Conservation (phyloP, 2,113 vertebrate species). For the Piprites chloris region DNA sequence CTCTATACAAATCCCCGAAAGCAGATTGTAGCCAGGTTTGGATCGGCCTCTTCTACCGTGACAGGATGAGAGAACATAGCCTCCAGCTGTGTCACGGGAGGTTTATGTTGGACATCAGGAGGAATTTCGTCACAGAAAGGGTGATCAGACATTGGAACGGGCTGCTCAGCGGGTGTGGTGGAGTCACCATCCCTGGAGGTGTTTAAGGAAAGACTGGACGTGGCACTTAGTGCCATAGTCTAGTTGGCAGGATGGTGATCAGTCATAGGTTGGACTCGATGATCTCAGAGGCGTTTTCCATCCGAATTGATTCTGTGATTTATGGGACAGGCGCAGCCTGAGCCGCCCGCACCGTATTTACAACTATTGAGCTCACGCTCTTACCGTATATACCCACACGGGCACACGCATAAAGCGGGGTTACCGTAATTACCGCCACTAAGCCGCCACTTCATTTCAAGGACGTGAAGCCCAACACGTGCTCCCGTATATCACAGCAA, state of each 20-base stretch:
- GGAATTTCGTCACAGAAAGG: not conserved
- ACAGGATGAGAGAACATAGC: not conserved
- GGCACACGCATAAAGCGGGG: rapidly evolving
- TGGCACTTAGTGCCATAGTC: not conserved
- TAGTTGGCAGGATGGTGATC: too few relatives aligned
- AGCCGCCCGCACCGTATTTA: not conserved
- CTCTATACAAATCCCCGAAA: not conserved
- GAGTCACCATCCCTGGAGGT: not conserved
- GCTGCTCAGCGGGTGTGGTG: not conserved
- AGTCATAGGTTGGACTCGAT: not conserved
- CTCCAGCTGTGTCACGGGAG: not conserved
- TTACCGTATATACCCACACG: not conserved
- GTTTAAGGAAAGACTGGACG: not conserved
- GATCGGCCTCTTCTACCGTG: not conserved
- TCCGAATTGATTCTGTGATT: not conserved
- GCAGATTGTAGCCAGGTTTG: not conserved
- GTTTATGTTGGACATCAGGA: not conserved
- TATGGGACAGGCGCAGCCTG: not conserved
- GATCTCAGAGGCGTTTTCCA: not conserved
- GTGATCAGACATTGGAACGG: not conserved
- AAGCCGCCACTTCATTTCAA: rapidly evolving
- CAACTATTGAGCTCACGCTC: rapidly evolving
- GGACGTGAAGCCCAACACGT: not conserved
- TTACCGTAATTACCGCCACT: not conserved
- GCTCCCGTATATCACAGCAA: not conserved